Evolutionary conservation across 2,113 vertebrate species (phyloP), one percentile per base, ranked within the genome.

Genomic region (Echinops telfairi): DNA sequence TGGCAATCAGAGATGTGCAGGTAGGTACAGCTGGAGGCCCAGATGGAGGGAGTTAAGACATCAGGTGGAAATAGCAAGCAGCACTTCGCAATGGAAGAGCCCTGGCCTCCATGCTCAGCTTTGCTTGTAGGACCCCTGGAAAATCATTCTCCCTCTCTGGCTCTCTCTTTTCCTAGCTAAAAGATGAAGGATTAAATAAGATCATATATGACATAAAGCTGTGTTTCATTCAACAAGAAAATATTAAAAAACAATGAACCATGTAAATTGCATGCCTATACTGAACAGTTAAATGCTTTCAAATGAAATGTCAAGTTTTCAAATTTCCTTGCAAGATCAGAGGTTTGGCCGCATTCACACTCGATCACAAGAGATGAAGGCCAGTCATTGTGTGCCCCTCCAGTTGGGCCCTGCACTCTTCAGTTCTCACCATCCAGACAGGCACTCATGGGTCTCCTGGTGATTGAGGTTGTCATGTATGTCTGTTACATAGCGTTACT

Each of bases 231-330:
- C 25, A 79, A 23, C 23, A 62, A 53, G 40, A 79, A 68, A 71
- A 29, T 71, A 38, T 88, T 62, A 3, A 27, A 88, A 23, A 14
- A 53, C 47, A 53, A 53, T 7, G 12, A 53, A 14, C 47, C 9
- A 12, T 27, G 53, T 66, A 27, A 57, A 80, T 75, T 58, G 38
- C 15, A 71, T 71, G 12, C 33, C 33, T 2, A 20, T 2, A 78
- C 78, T 73, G 43, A 83, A 66, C 0, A 78, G 38, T 58, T 82
- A 33, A 86, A n/a, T 75, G 27, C 16, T 81, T 88, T 81, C 36
- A 82, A 62, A 81, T 91, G 71, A 75, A 81, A 90, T 20, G 36
- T n/a, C 11, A 73, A 27, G 17, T 75, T 93, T 91, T 86, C 71
- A 53, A 9, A 38, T 64, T 43, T 10, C 66, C n/a, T 80, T 47